Evolutionary conservation across 2,797 vertebrate species (phyloP).

Genomic region (Microtus obscurus): DNA sequence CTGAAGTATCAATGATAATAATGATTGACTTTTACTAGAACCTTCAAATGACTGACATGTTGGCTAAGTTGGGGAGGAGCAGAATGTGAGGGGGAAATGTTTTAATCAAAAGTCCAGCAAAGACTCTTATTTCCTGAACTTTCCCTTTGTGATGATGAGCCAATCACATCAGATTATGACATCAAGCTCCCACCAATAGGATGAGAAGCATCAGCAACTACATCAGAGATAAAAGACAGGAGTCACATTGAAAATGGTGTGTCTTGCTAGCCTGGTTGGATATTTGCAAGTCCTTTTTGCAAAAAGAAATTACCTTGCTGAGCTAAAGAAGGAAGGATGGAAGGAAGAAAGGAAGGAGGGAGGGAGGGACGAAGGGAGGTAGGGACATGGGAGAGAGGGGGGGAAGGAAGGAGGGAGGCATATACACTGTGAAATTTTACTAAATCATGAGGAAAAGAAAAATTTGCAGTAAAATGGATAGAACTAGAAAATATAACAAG

Average conservation of each 20-base stretch:
- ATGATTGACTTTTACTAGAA: background rate
- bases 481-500: background rate
- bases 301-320: background rate
- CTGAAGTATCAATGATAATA: background rate
- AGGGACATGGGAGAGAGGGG: rapidly evolving
- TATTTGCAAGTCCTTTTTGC: background rate
- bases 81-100: no score
- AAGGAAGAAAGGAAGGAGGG: background rate
- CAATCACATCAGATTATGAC: background rate
- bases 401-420: rapidly evolving
- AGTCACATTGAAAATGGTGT: background rate
- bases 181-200: background rate
- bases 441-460: background rate
- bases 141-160: background rate
- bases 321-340: no score
- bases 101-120: background rate
- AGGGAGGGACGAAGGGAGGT: rapidly evolving
- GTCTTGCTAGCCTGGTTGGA: background rate
- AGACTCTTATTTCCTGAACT: background rate
- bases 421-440: background rate
- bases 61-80: background rate
- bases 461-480: background rate
- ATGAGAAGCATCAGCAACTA: background rate
- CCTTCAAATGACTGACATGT: background rate
- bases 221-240: background rate